Conservation (phyloP, 2,113 vertebrate genomes). For the Neoarius graeffei region DNA sequence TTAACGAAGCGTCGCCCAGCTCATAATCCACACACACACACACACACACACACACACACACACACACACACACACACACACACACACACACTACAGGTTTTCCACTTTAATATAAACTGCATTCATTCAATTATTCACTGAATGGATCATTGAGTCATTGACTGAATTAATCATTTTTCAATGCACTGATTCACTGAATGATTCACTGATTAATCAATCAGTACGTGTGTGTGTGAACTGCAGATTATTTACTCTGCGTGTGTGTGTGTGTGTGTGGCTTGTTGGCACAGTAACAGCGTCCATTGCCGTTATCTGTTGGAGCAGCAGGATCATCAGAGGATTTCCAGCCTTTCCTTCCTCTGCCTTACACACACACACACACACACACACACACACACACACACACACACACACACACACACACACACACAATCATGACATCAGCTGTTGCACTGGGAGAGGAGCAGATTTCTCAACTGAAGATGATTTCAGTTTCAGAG, state of each 20-base stretch:
- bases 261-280: constrained; percentile 35
- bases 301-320: constrained; percentile 70
- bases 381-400: constrained; percentile 18
- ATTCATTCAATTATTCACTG: constrained; percentile 1
- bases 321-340: constrained; percentile 76
- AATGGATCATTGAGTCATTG: not conserved
- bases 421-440: constrained; percentile 9
- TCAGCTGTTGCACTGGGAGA: not conserved
- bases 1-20: constrained; percentile 80
- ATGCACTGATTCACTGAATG: not conserved
- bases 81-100: not conserved
- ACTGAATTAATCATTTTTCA: not conserved
- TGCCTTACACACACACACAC: constrained; percentile 59
- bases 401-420: constrained; percentile 20
- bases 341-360: constrained; percentile 75
- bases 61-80: constrained; percentile 36
- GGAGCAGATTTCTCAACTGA: constrained; percentile 23
- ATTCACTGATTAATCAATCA: not conserved
- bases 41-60: constrained; percentile 1
- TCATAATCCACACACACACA: constrained; percentile 38
- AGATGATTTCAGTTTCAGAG: constrained; percentile 71
- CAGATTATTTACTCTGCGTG: not conserved
- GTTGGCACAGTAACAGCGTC: constrained; percentile 47
- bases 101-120: not conserved
- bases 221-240: not conserved